Base-by-base conservation (phyloP, 23 tunicate genomes). In the Ascidia mentula region DNA sequence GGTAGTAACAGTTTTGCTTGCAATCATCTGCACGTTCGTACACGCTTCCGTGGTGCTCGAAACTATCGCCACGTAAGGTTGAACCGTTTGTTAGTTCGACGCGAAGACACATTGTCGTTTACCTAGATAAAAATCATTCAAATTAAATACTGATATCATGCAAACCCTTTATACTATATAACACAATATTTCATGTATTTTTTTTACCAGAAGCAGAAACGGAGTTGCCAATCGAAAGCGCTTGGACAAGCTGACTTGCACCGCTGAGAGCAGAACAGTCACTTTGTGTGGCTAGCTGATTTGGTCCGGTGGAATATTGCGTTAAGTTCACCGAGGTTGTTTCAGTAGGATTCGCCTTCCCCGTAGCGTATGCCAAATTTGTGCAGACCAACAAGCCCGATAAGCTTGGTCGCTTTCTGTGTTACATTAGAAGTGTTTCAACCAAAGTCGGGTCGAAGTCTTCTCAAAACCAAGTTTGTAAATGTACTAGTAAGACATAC, bases 1-100 rank as follows among this genome's bases (percentile, higher is more conserved):
- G 32, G 97, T 31, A 70, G 74, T 77, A 87, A 82, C 97, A 18
- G 87, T 72, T 72, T 81, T 85, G 20, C 59, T 6, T 12, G 39
- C 20, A 0, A 84, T 72, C 53, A 18, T 15, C 33, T 72, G 75
- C 38, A 91, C 59, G 39, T 6, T 18, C 22, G 97, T 60, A 53
- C 97, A 91, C 4, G 65, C 65, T 20, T 20, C 24, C 12, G 24
- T 28, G 13, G 7, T 9, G 13, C 24, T 53, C 12, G 12, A 15
- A 12, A 9, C 15, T 42, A 15, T 12, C 53, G 53, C 12, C 15
- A 42, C 53, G n/a, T n/a, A n/a, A n/a, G n/a, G n/a, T n/a, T n/a
- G n/a, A n/a, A n/a, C n/a, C n/a, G n/a, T n/a, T n/a, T n/a, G n/a
- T n/a, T n/a, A n/a, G n/a, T n/a, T n/a, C n/a, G n/a, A n/a, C n/a